Base-by-base conservation (phyloP, 2,797 vertebrate species). In the Lacerta bilineata region DNA sequence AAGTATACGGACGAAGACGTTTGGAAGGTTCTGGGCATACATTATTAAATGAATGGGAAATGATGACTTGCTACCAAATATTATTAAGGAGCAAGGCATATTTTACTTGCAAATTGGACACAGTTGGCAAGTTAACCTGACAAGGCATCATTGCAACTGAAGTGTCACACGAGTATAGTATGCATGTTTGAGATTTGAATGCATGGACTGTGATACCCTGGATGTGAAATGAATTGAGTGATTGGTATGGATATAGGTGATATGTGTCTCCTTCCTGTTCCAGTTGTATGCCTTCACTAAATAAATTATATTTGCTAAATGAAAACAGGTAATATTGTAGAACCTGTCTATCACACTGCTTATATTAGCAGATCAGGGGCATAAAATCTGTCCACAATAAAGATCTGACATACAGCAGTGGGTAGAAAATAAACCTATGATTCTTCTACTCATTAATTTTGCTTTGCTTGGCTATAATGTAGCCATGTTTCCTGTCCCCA, bases 91-190 rank as follows among this genome's bases (percentile, higher is more conserved):
- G 86, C 91, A 87, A 93, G 88, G 85, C 86, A 88, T 80, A 96
- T 97, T 97, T 96, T 94, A 96, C 95, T 95, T 97, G 95, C 95
- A 97, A 96, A 96, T 96, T 82, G 88, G 91, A 83, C 87, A 87
- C 68, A 91, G 92, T 93, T 96, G 95, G 93, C 94, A 96, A 95
- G 92, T 95, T 93, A 96, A 95, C 92, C 93, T 89, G 87, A 95
- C 39, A 86, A 91, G 87, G 85, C 94, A 95, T 95, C 93, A 91
- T 78, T 90, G 86, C 83, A 93, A 86, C 80, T 94, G 93, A 95
- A 96, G 93, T 93, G 87, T 93, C 88, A 88, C 92, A 89, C 94
- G 92, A 93, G 85, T 89, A 80, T 85, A 91, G 93, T 91, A 29
- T 90, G 91, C 95, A 90, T 71, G 59, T 91, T 94, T 86, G 69